Percentiles rank a stretch among this genome's conserved stretches.
These are phyloP conservation scores for Cantharis rustica DNA, from an alignment of 2,888 invertebrate species.

Conservation along the genomic window DNA sequence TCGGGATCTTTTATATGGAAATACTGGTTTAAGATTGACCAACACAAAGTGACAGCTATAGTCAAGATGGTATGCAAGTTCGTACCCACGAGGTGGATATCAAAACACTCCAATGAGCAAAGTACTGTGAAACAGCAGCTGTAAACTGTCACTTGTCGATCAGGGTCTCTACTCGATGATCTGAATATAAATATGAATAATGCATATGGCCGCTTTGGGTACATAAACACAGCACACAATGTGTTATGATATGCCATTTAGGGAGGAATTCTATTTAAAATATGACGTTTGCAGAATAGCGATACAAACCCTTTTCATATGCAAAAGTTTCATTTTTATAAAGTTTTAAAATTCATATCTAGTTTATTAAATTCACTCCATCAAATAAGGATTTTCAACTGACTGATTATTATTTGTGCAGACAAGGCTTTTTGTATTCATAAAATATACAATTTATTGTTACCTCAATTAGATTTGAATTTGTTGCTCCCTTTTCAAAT, in stretches of 20 bases:
- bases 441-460: conserved; percentile 4
- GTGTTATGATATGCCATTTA: conserved; percentile 56
- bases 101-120: conserved; percentile 51
- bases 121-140: conserved; percentile 56
- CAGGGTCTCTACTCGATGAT: conserved; percentile 49
- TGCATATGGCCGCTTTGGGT: conserved; percentile 49
- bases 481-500: neutral
- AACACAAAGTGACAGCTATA: conserved; percentile 35
- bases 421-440: conserved; percentile 20
- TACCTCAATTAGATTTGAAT: conserved; percentile 5
- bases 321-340: conserved; percentile 50
- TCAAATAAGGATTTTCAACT: conserved; percentile 11
- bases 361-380: conserved; percentile 40
- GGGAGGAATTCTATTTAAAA: conserved; percentile 56
- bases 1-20: neutral
- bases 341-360: conserved; percentile 50
- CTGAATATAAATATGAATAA: conserved; percentile 53
- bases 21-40: conserved; percentile 30
- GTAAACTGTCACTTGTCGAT: conserved; percentile 58
- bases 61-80: conserved; percentile 36
- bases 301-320: conserved; percentile 50
- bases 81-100: conserved; percentile 40
- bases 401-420: conserved; percentile 18
- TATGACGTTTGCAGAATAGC: conserved; percentile 55
- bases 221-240: conserved; percentile 48